A percentile compares a stretch with the other conserved stretches of the same genome.
Evolutionary conservation across 2,888 invertebrate genomes (phyloP).

Genomic region (Octodonta nipae): DNA sequence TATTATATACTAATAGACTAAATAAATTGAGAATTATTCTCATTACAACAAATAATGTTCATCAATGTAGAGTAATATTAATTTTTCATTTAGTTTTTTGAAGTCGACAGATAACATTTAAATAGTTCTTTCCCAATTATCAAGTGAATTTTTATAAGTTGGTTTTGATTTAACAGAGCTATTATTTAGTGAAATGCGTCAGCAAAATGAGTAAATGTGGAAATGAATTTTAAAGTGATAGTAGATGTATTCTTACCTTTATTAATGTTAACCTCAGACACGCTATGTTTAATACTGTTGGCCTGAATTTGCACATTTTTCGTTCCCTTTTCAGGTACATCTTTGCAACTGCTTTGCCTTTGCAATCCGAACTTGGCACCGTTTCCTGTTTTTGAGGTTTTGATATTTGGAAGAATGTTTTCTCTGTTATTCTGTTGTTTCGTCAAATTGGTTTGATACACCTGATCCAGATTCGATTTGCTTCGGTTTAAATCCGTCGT

Average conservation of each 20-base stretch:
- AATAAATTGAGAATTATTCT: too few species aligned
- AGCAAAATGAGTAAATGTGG: too few species aligned
- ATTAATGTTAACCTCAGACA: conserved; percentile 33
- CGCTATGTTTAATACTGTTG: conserved; percentile 32
- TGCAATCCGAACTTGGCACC: conserved; percentile 23
- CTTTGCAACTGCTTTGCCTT: conserved; percentile 34
- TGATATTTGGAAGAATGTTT: conserved; percentile 24
- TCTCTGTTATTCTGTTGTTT: conserved; percentile 28
- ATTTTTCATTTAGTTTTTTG: too few species aligned
- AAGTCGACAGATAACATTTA: too few species aligned
- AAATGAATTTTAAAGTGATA: conserved; percentile 7
- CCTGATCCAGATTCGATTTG: conserved; percentile 34
- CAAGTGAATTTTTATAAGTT: too few species aligned
- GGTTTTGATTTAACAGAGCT: too few species aligned
- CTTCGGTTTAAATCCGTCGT: background rate
- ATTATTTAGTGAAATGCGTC: too few species aligned
- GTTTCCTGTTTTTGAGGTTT: conserved; percentile 5
- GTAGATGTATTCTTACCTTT: conserved; percentile 25
- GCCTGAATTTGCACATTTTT: conserved; percentile 14
- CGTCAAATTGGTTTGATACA: conserved; percentile 25
- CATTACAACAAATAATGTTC: too few species aligned
- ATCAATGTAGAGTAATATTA: too few species aligned
- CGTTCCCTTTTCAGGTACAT: conserved; percentile 23
- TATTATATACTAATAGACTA: too few species aligned
- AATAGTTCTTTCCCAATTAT: too few species aligned